Evolutionary conservation across 1,140 invertebrate species (phyloP).

Genomic region (Apis laboriosa): DNA sequence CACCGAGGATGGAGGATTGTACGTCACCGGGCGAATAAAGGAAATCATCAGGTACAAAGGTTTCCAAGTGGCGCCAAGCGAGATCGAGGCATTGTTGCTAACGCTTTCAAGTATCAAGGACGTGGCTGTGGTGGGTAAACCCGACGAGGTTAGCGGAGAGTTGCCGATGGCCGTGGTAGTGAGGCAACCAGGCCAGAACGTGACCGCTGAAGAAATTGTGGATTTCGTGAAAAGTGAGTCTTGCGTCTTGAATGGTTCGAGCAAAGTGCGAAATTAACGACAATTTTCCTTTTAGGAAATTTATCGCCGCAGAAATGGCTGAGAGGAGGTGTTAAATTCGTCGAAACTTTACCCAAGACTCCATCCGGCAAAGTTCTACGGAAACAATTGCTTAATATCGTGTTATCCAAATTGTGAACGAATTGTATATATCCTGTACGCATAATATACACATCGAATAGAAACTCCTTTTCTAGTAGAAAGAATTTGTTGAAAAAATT

Average conservation of each 20-base stretch:
- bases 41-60: slow-evolving; percentile 82
- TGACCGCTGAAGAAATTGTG: slow-evolving; percentile 81
- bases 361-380: slow-evolving; percentile 86
- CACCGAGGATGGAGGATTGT: slow-evolving; percentile 76
- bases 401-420: slow-evolving; percentile 75
- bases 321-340: slow-evolving; percentile 85
- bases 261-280: too few species aligned
- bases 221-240: slow-evolving; percentile 78
- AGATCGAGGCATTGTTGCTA: slow-evolving; percentile 85
- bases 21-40: slow-evolving; percentile 82
- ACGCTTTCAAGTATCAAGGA: slow-evolving; percentile 85
- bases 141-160: slow-evolving; percentile 83
- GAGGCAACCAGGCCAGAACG: slow-evolving; percentile 65
- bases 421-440: background rate
- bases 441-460: background rate
- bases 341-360: slow-evolving; percentile 86
- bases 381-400: slow-evolving; percentile 77
- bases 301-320: slow-evolving; percentile 83
- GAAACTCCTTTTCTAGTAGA: too few species aligned
- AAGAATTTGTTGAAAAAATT: too few species aligned
- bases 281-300: slow-evolving; percentile 62
- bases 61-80: slow-evolving; percentile 82
- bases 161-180: slow-evolving; percentile 84
- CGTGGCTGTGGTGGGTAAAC: slow-evolving; percentile 86
- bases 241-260: too few species aligned